phyloP scores from a whole-genome alignment of 1,140 invertebrate genomes.

The Stratiolaelaps scimitus region DNA sequence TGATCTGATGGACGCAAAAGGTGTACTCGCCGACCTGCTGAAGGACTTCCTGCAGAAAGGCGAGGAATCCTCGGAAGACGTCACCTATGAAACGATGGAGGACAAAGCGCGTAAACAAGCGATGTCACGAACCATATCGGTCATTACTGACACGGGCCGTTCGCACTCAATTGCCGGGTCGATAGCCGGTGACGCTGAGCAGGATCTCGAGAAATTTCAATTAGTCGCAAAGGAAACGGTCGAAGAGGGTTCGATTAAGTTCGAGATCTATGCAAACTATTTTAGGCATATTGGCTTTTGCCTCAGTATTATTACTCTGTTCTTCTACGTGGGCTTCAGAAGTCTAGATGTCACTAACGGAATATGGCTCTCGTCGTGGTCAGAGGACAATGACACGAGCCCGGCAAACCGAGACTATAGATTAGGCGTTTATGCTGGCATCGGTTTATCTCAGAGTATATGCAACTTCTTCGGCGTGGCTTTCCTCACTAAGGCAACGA shows the following conservation, averaged over 20 bases:
- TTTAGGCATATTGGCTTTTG: constrained; percentile 3
- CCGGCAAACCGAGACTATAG: background rate
- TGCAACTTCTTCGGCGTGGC: constrained; percentile 12
- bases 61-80: constrained; percentile 10
- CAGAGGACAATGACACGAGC: constrained; percentile 47
- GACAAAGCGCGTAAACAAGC: background rate
- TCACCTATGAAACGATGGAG: background rate
- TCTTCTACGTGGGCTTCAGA: constrained; percentile 8
- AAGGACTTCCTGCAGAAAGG: constrained; percentile 32
- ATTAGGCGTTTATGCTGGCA: constrained; percentile 29
- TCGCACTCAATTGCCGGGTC: background rate
- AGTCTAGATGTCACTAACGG: constrained; percentile 8
- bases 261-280: constrained; percentile 10
- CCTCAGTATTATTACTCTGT: background rate
- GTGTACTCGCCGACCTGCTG: background rate
- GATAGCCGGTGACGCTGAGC: background rate
- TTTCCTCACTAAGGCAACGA: constrained; percentile 44
- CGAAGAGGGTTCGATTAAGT: constrained; percentile 15
- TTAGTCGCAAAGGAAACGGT: constrained; percentile 21
- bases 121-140: background rate
- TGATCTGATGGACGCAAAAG: constrained; percentile 27
- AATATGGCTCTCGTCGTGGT: constrained; percentile 27
- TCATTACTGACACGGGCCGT: background rate
- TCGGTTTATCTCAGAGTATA: constrained; percentile 31
- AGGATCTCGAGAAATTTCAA: background rate